phyloP scores from a whole-genome alignment of 2,113 vertebrate genomes.

The Zosterops borbonicus region DNA sequence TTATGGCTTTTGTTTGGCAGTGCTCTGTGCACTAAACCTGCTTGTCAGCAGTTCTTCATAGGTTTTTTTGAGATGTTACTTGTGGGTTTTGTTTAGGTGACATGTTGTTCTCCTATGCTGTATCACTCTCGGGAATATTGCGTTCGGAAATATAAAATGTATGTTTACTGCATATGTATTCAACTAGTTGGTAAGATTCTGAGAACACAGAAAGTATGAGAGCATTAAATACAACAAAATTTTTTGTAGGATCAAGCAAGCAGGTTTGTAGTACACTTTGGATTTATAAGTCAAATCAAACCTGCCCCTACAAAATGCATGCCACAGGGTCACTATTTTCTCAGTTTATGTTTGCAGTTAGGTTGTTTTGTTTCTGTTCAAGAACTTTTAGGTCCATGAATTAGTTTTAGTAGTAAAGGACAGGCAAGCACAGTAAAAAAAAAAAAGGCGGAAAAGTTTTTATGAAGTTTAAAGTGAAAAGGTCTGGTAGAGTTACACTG shows the following conservation, averaged over 20 bases:
- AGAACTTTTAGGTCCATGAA: background rate
- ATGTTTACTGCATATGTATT: background rate
- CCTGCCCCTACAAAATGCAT: background rate
- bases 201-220: background rate
- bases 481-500: background rate
- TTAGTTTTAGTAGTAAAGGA: background rate
- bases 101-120: fast-evolving
- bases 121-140: background rate
- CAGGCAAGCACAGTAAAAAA: background rate
- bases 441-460: background rate
- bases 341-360: background rate
- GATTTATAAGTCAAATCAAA: background rate
- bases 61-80: background rate
- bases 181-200: background rate
- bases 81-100: background rate
- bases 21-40: background rate
- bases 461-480: background rate
- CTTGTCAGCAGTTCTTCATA: background rate
- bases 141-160: background rate
- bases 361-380: background rate
- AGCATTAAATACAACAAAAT: background rate
- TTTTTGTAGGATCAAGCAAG: background rate
- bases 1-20: background rate
- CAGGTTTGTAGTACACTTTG: background rate
- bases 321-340: background rate